These are phyloP conservation scores for Nestor notabilis DNA, from an alignment of 2,113 vertebrate genomes.

Conservation along the genomic window DNA sequence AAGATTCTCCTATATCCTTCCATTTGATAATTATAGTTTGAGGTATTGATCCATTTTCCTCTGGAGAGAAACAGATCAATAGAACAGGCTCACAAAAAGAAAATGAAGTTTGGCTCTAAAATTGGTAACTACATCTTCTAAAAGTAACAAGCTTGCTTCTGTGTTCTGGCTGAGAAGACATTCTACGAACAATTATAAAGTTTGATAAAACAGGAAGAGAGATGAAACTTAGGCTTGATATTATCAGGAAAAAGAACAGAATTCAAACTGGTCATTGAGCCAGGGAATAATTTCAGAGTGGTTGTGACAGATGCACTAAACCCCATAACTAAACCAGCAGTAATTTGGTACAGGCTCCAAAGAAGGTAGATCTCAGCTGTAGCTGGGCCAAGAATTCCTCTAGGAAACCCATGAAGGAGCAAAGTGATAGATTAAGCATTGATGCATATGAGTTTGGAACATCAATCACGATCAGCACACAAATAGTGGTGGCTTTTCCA, in stretches of 20 bases:
- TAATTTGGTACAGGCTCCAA: background rate
- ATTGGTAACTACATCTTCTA: background rate
- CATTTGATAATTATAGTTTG: background rate
- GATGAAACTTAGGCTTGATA: background rate
- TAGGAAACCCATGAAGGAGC: background rate
- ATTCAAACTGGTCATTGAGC: background rate
- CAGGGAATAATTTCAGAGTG: background rate
- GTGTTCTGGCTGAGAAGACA: background rate
- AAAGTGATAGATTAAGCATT: background rate
- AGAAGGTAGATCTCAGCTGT: background rate
- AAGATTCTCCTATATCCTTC: background rate
- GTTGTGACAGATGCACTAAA: background rate
- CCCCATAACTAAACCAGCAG: background rate
- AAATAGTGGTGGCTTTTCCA: background rate
- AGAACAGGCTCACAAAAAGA: background rate
- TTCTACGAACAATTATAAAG: background rate
- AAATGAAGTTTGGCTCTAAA: slow-evolving; percentile 3
- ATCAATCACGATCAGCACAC: accelerated
- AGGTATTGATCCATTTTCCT: background rate
- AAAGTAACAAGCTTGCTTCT: background rate
- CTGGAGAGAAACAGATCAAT: slow-evolving; percentile 23
- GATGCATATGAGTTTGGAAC: background rate
- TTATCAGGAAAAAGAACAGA: background rate
- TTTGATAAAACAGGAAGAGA: background rate
- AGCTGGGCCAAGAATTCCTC: background rate